These are phyloP conservation scores for Bombyx mandarina DNA, from an alignment of 1,140 invertebrate genomes.

Conservation along the genomic window DNA sequence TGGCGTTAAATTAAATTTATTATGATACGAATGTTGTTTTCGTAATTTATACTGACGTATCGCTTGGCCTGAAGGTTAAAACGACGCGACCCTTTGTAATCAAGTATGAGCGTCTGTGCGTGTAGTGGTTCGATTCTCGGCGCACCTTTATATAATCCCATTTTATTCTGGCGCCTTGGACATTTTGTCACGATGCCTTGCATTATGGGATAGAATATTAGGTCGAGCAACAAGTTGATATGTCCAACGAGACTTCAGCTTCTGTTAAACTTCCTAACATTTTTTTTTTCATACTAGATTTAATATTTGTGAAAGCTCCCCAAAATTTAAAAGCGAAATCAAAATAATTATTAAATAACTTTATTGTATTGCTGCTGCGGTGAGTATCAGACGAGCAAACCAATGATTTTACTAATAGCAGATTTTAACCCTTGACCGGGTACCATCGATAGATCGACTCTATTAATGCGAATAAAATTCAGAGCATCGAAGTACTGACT, in stretches of 20 bases:
- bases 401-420: too few relatives aligned
- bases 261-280: slow-evolving; percentile 57
- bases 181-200: slow-evolving; percentile 28
- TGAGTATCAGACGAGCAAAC: too few relatives aligned
- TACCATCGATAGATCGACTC: too few relatives aligned
- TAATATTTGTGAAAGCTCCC: not conserved
- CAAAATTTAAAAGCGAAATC: not conserved
- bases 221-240: slow-evolving; percentile 58
- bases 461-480: too few relatives aligned
- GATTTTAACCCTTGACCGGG: too few relatives aligned
- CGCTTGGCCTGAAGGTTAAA: not conserved
- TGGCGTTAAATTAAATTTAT: too few relatives aligned
- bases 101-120: too few relatives aligned
- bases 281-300: not conserved
- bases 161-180: slow-evolving; percentile 30
- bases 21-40: not conserved
- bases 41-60: not conserved
- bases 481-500: too few relatives aligned
- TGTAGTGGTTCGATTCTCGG: not conserved
- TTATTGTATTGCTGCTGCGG: too few relatives aligned
- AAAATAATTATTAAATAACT: too few relatives aligned
- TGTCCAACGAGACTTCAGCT: slow-evolving; percentile 44
- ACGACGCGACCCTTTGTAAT: not conserved
- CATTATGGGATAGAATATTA: slow-evolving; percentile 45
- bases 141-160: slow-evolving; percentile 21